Evolutionary conservation across 2,888 invertebrate genomes (phyloP), one percentile per base, ranked within the genome.

Genomic region (Noctua fimbriata): DNA sequence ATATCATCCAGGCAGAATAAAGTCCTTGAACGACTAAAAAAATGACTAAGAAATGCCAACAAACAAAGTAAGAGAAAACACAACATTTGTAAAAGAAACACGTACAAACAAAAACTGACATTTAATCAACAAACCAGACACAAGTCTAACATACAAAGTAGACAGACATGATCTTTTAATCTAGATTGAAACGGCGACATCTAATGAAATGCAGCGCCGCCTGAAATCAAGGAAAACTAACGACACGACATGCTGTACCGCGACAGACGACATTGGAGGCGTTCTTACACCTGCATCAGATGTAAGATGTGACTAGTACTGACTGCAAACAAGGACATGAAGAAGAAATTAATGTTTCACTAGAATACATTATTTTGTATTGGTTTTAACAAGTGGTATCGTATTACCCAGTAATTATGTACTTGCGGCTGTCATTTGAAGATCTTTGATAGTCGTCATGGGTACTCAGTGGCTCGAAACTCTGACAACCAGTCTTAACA

Each of bases 261-360:
- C 66, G 87, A 82, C 88, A 89, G 76, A 85, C 79, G 81, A 83
- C 81, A 89, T 86, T 79, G 81, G 81, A 77, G 73, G 74, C 72
- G 86, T 79, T 86, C 83, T 89, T 88, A 88, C 89, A 88, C 88
- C 89, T 88, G 88, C 89, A 89, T 83, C 88, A 73, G 84, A 88
- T 86, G 82, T 66, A 69, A 73, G 84, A 88, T 86, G 82, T 66
- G 70, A 80, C 76, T 18, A 77, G 88, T 88, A 88, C 88, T 79
- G 85, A 76, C n/a, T 73, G 87, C 88, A 89, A 86, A 85, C 47
- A 87, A 85, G 44, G 14, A 36, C 41, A 21, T 0, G 12, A 28
- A 60, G 18, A 55, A n/a, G 28, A 71, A 73, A 36, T 44, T n/a
- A 2, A 12, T 49, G 10, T 36, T 36, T 16, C n/a, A 66, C 2